These are phyloP conservation scores for Drosophila fungiperda DNA, from an alignment of 2,888 invertebrate species.

Conservation along the genomic window DNA sequence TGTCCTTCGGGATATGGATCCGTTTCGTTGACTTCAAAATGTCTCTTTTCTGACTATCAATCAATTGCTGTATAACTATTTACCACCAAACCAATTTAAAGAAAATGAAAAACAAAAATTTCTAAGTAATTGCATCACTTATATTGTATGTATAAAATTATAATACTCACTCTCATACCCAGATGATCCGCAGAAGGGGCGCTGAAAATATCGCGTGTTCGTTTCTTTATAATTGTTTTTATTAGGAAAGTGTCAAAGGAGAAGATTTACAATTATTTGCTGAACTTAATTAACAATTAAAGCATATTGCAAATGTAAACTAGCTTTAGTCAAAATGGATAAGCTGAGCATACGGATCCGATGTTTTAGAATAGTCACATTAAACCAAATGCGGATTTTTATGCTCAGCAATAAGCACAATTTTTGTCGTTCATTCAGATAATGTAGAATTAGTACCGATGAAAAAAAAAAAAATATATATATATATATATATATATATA, in stretches of 20 bases:
- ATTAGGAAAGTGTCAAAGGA: conserved; percentile 16
- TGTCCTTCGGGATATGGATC: conserved; percentile 1
- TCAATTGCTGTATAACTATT: conserved; percentile 76
- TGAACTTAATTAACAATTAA: conserved; percentile 68
- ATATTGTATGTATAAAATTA: conserved; percentile 55
- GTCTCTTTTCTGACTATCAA: conserved; percentile 68
- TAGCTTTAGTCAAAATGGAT: conserved; percentile 51
- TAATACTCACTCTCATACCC: conserved; percentile 64
- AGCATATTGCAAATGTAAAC: conserved; percentile 35
- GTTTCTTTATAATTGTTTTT: conserved; percentile 25
- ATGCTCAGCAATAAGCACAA: conserved; percentile 53
- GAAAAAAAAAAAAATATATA: conserved; percentile 13
- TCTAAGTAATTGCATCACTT: conserved; percentile 44
- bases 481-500: neutral
- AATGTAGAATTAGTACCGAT: conserved; percentile 51
- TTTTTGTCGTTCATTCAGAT: conserved; percentile 57
- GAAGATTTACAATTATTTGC: conserved; percentile 74
- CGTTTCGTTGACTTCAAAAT: conserved; percentile 22
- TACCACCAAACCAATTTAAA: conserved; percentile 63
- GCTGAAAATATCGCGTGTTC: conserved; percentile 16
- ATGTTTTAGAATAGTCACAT: conserved; percentile 15
- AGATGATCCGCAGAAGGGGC: conserved; percentile 15
- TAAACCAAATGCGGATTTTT: conserved; percentile 12
- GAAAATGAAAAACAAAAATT: conserved; percentile 18
- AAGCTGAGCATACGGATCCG: conserved; percentile 25